phyloP scores from a whole-genome alignment of 2,797 vertebrate genomes.

The Silurus lanzhouensis region DNA sequence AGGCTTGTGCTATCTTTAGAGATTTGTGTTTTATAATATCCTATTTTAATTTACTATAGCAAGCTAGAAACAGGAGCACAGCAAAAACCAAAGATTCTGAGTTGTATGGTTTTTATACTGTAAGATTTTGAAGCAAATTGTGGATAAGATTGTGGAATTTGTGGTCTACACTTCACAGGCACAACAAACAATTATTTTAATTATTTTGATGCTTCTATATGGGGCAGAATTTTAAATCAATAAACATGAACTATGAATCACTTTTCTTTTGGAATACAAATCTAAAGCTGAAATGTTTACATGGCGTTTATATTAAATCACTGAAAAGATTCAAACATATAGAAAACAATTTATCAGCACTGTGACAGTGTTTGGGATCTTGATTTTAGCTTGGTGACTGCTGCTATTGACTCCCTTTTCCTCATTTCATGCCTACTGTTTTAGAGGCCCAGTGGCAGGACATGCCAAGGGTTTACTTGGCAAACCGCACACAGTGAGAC shows the following conservation, averaged over 20 bases:
- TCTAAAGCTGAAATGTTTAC: neutral
- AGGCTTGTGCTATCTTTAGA: neutral
- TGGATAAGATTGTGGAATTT: neutral
- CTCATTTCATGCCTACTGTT: slow-evolving; percentile 63
- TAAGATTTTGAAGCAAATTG: neutral
- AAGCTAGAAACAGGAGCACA: neutral
- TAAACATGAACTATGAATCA: neutral
- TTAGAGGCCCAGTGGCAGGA: slow-evolving; percentile 63
- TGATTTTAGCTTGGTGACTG: slow-evolving; percentile 22
- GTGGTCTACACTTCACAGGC: neutral
- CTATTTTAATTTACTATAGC: neutral
- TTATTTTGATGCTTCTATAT: neutral
- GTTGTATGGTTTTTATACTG: neutral
- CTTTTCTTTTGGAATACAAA: neutral
- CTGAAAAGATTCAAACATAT: neutral
- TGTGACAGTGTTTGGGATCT: neutral
- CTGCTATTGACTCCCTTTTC: slow-evolving; percentile 18
- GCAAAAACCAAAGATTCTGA: neutral
- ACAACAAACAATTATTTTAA: neutral
- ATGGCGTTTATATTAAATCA: neutral
- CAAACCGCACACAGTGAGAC: slow-evolving; percentile 62
- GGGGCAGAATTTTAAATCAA: neutral
- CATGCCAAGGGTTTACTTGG: slow-evolving; percentile 71
- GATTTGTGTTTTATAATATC: neutral
- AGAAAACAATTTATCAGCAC: slow-evolving; percentile 5